Evolutionary conservation across 2,888 invertebrate species (phyloP).

Genomic region (Meganola albula): DNA sequence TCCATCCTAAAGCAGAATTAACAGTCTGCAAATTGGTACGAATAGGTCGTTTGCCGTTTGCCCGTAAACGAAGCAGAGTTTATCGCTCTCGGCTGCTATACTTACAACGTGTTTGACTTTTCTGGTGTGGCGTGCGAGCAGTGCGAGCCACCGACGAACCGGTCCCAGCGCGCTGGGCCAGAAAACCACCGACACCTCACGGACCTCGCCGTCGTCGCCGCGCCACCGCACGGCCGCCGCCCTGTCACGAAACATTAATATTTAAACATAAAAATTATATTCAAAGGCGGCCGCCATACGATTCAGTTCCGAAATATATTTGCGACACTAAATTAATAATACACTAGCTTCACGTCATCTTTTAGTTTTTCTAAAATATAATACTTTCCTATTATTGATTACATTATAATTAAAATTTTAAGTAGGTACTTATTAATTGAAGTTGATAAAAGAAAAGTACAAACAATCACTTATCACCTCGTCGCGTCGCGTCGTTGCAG

Average conservation of each 20-base stretch:
- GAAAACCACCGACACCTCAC: constrained; percentile 75
- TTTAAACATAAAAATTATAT: constrained; percentile 60
- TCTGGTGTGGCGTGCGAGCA: constrained; percentile 61
- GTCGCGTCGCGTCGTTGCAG: too few relatives aligned
- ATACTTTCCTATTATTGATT: too few relatives aligned
- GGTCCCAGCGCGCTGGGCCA: constrained; percentile 71
- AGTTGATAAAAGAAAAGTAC: too few relatives aligned
- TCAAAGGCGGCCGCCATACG: constrained; percentile 53
- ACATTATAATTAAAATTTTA: too few relatives aligned
- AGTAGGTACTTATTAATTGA: too few relatives aligned
- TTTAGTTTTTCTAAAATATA: too few relatives aligned
- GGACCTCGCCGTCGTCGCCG: constrained; percentile 48
- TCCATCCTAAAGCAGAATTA: constrained; percentile 36
- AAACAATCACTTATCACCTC: too few relatives aligned
- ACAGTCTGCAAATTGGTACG: constrained; percentile 61
- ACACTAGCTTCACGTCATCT: too few relatives aligned
- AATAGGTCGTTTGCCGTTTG: constrained; percentile 63
- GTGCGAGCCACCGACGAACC: constrained; percentile 62
- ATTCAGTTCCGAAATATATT: too few relatives aligned
- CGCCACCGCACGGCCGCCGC: constrained; percentile 66
- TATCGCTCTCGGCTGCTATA: constrained; percentile 62
- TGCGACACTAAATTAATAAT: too few relatives aligned
- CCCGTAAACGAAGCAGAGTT: constrained; percentile 58
- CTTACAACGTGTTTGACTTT: constrained; percentile 62
- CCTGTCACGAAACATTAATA: constrained; percentile 75